Conservation (phyloP, 2,888 invertebrate species). For the Nomada fabriciana region DNA sequence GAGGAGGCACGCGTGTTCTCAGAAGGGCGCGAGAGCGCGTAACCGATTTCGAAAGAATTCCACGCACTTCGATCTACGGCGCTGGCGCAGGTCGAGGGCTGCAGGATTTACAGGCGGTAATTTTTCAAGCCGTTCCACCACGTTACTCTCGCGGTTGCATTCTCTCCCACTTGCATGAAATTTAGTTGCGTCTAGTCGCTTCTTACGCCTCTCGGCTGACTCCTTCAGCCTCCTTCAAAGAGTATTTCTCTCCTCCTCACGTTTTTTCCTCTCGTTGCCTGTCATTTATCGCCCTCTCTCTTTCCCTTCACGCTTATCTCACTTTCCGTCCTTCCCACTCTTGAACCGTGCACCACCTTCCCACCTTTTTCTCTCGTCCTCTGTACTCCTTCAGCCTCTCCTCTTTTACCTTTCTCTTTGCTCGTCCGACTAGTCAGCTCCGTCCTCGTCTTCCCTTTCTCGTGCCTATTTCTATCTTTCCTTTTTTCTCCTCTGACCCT, state of each 20-base stretch:
- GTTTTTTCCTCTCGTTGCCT: constrained; percentile 6
- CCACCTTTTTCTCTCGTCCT: constrained; percentile 7
- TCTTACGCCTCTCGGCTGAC: constrained; percentile 60
- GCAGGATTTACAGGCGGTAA: constrained; percentile 64
- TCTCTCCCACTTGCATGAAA: constrained; percentile 49
- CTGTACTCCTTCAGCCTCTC: constrained; percentile 17
- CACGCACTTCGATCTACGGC: constrained; percentile 45
- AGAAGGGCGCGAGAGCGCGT: constrained; percentile 19
- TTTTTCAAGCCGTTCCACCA: constrained; percentile 65
- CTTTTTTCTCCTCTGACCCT: constrained; percentile 20
- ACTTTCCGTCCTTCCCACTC: constrained; percentile 34
- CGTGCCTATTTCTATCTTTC: constrained; percentile 27
- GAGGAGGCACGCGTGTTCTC: constrained; percentile 2
- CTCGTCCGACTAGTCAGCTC: constrained; percentile 14
- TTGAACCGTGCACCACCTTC: constrained; percentile 13
- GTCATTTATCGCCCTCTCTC: constrained; percentile 10
- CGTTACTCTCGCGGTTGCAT: constrained; percentile 38
- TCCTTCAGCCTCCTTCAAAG: constrained; percentile 39
- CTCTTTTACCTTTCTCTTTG: constrained; percentile 30
- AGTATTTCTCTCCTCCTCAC: constrained; percentile 25
- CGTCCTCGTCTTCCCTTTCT: constrained; percentile 25
- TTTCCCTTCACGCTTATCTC: constrained; percentile 29
- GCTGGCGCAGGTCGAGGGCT: constrained; percentile 31
- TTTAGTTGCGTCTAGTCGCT: constrained; percentile 71
- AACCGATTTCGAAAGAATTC: constrained; percentile 60